Base-by-base conservation (phyloP, 1,140 invertebrate species). In the Oncopodura yosiiana region DNA sequence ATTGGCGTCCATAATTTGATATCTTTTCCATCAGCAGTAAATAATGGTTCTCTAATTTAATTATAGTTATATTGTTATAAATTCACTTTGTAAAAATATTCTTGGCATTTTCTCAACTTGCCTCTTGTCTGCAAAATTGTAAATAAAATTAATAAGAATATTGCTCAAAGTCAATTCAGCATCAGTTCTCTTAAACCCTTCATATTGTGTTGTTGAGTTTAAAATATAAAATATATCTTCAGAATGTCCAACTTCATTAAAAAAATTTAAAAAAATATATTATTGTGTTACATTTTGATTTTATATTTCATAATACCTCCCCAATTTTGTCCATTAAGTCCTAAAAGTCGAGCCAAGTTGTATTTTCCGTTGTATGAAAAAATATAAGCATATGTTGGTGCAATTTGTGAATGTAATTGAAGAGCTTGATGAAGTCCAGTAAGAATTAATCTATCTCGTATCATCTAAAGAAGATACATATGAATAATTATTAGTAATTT, bases 1-100 rank as follows among this genome's bases (percentile, higher is more conserved):
- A 59, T 51, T 18, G 19, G 34, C 0, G 54, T 34, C 60, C 60
- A 62, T 12, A 62, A 42, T n/a, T 53, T 18, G 6, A 55, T 12
- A n/a, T 62, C 56, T 12, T 43, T 48, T 16, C 60, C 60, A 6
- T 59, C 56, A 14, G 37, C 39, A 1, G 60, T 59, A 32, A 55
- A 62, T 21, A 58, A 32, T 11, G 60, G 60, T 12, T 26, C 32
- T n/a, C 61, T 49, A 37, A 5, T 19, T n/a, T n/a, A n/a, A n/a
- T n/a, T n/a, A n/a, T n/a, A n/a, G n/a, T n/a, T n/a, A n/a, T n/a
- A n/a, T n/a, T n/a, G n/a, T n/a, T n/a, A n/a, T n/a, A n/a, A n/a
- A n/a, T n/a, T n/a, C n/a, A n/a, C n/a, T n/a, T n/a, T n/a, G n/a
- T n/a, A n/a, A n/a, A n/a, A n/a, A n/a, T n/a, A n/a, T n/a, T n/a